phyloP scores from a whole-genome alignment of 2,888 invertebrate genomes.

The Plebejus argus region DNA sequence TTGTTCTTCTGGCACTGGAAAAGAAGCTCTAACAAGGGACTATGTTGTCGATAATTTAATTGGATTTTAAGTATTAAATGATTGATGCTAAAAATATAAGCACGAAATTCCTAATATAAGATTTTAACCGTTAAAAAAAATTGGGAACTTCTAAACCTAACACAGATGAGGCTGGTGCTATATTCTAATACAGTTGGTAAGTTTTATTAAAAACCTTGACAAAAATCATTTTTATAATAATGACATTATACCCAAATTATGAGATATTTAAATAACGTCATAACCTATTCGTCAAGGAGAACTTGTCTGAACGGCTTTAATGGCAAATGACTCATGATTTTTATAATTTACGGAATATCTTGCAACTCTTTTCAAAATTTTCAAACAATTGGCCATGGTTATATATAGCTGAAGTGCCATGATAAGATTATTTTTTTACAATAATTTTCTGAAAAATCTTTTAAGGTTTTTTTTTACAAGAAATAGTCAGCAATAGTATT shows the following conservation, averaged over 20 bases:
- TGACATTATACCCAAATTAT: background rate
- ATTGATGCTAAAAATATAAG: no score
- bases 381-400: no score
- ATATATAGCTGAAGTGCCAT: no score
- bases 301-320: background rate
- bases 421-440: background rate
- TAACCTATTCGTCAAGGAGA: slow-evolving; percentile 26
- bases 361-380: background rate
- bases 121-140: no score
- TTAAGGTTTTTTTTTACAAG: no score
- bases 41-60: no score
- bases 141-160: no score
- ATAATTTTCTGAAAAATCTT: background rate
- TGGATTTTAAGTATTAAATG: no score
- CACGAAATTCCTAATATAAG: no score
- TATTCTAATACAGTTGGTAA: background rate
- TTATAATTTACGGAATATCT: background rate
- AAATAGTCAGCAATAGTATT: no score
- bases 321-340: slow-evolving; percentile 7
- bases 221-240: background rate
- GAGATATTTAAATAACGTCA: slow-evolving; percentile 14
- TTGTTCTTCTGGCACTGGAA: no score
- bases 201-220: background rate
- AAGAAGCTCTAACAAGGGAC: no score
- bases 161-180: background rate